Evolutionary conservation across 37 sponge, comb jelly and placozoan genomes (phyloP), one percentile per base, ranked within the genome.

Genomic region (Crambe crambe): DNA sequence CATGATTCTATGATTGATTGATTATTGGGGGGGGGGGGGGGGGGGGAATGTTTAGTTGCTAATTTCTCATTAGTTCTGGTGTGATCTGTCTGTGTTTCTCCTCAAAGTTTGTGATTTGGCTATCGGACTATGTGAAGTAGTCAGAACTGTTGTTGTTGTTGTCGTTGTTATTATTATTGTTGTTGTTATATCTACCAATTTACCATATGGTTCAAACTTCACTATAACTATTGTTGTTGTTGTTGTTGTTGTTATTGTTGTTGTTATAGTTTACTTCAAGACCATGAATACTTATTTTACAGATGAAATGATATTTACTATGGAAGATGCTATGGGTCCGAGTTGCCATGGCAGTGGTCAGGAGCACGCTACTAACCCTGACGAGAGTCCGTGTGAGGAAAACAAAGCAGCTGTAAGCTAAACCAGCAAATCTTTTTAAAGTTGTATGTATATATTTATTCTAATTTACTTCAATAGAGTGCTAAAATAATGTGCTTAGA

Each of bases 231-330:
- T 72, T 39, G 42, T 32, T 3, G 8, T 29, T 36, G 41, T 5
- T 37, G 9, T 12, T 12, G 8, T 15, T 70, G 41, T 37, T 22
- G 70, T 70, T 29, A 12, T 70, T 36, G 37, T 70, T 32, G 41
- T 32, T 37, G 30, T 38, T 70, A 22, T 70, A 12, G 30, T 70
- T 70, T n/a, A n/a, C n/a, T n/a, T n/a, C n/a, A n/a, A n/a, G n/a
- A n/a, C n/a, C n/a, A n/a, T n/a, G n/a, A n/a, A n/a, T n/a, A n/a
- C 15, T 32, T 26, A 18, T 74, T 54, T 4, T 51, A 18, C 47
- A 78, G 66, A 78, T 40, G 65, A 66, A 42, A 31, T 63, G 65
- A 78, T 42, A 63, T 78, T 66, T 43, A 6, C 23, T 32, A 63
- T 66, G 65, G 78, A 66, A 26, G 78, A 41, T 21, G 29, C 42